phyloP scores from a whole-genome alignment of 64 coral and sea anemone genomes.

The Acropora tenuis region DNA sequence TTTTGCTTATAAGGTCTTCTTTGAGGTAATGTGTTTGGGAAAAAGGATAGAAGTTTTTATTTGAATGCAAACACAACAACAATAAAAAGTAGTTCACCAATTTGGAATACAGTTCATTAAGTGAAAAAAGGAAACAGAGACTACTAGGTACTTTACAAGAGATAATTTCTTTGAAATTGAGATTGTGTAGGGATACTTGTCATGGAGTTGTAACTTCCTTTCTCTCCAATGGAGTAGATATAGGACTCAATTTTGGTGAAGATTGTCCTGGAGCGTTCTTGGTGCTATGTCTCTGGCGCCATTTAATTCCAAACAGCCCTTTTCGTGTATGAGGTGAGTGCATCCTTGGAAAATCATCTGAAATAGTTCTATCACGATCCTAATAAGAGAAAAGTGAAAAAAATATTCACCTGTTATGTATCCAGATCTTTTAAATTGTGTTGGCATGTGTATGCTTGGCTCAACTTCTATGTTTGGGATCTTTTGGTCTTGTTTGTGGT shows the following conservation, averaged over 20 bases:
- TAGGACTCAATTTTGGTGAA: conserved; percentile 38
- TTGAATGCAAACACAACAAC: no score
- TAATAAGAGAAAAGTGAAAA: not conserved
- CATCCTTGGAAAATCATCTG: not conserved
- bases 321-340: not conserved
- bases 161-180: not conserved
- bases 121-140: not conserved
- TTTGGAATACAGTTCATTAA: no score
- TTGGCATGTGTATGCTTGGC: no score
- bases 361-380: conserved; percentile 45
- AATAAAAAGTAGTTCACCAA: no score
- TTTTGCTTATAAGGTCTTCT: no score
- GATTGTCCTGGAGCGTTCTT: conserved; percentile 9
- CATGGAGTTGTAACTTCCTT: not conserved
- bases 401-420: not conserved
- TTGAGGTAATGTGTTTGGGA: not conserved
- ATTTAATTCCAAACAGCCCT: conserved; percentile 57
- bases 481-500: no score
- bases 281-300: conserved; percentile 25
- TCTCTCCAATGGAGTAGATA: not conserved
- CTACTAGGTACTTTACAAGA: not conserved
- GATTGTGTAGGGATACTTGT: not conserved
- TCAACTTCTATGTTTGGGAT: no score
- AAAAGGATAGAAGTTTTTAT: no score
- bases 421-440: no score